Evolutionary conservation across 2,797 vertebrate species (phyloP), one percentile per base, ranked within the genome.

Genomic region (Rhinatrema bivittatum): DNA sequence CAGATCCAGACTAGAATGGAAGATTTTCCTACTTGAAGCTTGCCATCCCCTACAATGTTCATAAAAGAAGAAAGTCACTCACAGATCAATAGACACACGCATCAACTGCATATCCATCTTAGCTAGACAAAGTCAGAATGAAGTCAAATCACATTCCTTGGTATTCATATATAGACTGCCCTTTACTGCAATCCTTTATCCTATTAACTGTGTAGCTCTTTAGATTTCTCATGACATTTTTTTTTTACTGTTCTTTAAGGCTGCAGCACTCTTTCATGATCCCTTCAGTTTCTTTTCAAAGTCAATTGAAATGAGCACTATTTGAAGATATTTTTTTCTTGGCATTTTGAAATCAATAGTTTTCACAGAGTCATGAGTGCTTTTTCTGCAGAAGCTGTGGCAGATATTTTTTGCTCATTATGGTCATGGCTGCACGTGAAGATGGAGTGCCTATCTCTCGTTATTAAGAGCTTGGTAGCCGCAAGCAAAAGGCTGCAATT

Each of bases 391-490:
- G 56, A 50, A 47, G 14, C 11, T 43, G 58, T 63, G 64, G 65
- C 62, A 62, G 62, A 61, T 71, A 56, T 65, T 71, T 67, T 69
- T n/a, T 63, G 39, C 65, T 65, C 53, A 25, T 50, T 45, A 53
- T 65, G 68, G 75, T 68, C 55, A 48, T 63, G 40, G 24, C 27
- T 55, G 20, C 49, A 65, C 60, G 69, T 66, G 67, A 79, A 81
- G 79, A 75, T 77, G 53, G 60, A 81, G 68, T 66, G 69, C 62
- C 67, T 68, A 74, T 75, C 67, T 73, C 62, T 75, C 69, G 62
- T 78, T 79, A 79, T 78, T 75, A 82, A 81, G 65, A 77, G 68
- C 38, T 79, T 73, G 73, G 67, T 60, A 72, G 57, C 70, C 59
- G 64, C 53, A 38, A 74, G 69, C 43, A 76, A 79, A 81, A 70